Conservation (phyloP, 2,797 vertebrate genomes). For the Sebastes umbrosus region DNA sequence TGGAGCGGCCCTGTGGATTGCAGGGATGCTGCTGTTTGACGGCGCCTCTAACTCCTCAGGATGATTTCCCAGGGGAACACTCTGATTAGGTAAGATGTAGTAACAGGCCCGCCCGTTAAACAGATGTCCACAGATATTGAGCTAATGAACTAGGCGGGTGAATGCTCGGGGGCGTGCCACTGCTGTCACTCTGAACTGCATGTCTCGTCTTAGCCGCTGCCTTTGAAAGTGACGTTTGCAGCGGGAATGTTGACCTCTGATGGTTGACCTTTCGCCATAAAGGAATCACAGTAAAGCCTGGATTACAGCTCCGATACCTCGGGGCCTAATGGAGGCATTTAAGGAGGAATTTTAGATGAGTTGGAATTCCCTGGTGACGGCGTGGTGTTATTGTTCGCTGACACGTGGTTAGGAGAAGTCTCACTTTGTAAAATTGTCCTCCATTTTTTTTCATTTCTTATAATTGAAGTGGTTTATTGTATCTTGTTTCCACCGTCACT, state of each 20-base stretch:
- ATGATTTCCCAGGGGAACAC: slow-evolving; percentile 68
- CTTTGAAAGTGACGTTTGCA: slow-evolving; percentile 31
- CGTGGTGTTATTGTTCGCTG: slow-evolving; percentile 14
- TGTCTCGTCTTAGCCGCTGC: not conserved
- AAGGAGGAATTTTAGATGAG: slow-evolving; percentile 40
- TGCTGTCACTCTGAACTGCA: slow-evolving; percentile 18
- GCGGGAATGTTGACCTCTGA: slow-evolving; percentile 38
- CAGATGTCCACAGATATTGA: slow-evolving; percentile 66
- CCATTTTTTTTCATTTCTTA: not conserved
- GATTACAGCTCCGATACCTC: slow-evolving; percentile 7
- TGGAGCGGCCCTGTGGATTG: slow-evolving; percentile 18
- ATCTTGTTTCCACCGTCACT: not conserved
- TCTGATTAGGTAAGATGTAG: slow-evolving; percentile 59
- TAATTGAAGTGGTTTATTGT: slow-evolving; percentile 28
- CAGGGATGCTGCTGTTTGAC: slow-evolving; percentile 38
- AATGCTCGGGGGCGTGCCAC: slow-evolving; percentile 17
- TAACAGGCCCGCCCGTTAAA: slow-evolving; percentile 51
- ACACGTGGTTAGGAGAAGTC: not conserved
- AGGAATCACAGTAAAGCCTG: slow-evolving; percentile 41
- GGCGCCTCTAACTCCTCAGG: slow-evolving; percentile 41
- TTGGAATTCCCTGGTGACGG: slow-evolving; percentile 37
- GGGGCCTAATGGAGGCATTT: slow-evolving; percentile 34
- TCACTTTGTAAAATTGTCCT: slow-evolving; percentile 45
- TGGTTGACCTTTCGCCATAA: slow-evolving; percentile 39
- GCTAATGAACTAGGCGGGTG: slow-evolving; percentile 62